phyloP scores from a whole-genome alignment of 2,113 vertebrate species.

The Petroica traversi region DNA sequence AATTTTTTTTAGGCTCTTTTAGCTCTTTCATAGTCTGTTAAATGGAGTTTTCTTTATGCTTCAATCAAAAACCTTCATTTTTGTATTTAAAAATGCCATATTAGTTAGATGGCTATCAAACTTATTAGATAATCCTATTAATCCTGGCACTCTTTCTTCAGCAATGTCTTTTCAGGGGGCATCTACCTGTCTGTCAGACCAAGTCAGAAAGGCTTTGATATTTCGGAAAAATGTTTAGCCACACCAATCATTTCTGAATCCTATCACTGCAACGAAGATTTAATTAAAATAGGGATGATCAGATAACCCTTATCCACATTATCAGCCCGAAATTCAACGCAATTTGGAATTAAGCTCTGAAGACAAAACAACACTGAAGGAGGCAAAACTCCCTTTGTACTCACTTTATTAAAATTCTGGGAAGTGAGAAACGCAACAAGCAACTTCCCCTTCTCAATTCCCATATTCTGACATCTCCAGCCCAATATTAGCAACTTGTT shows the following conservation, averaged over 20 bases:
- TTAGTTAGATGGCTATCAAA: background rate
- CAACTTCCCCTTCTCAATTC: slow-evolving; percentile 7
- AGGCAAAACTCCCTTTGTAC: background rate
- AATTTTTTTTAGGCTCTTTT: background rate
- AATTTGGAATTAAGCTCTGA: background rate
- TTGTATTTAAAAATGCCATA: background rate
- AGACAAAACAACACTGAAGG: background rate
- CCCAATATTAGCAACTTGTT: background rate
- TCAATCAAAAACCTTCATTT: background rate
- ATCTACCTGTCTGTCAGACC: background rate
- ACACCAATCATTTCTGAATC: background rate
- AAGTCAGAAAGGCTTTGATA: background rate
- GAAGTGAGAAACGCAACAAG: background rate
- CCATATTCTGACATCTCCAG: background rate
- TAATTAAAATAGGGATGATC: background rate
- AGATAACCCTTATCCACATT: background rate
- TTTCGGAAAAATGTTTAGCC: background rate
- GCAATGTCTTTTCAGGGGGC: background rate
- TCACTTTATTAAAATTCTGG: background rate
- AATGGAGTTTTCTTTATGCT: background rate
- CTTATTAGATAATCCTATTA: background rate
- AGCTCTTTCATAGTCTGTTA: background rate
- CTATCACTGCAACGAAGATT: background rate
- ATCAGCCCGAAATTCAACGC: background rate
- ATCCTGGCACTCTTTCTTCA: background rate